These are phyloP conservation scores for Fistularia tabacaria DNA, from an alignment of 2,797 vertebrate species.

Conservation along the genomic window DNA sequence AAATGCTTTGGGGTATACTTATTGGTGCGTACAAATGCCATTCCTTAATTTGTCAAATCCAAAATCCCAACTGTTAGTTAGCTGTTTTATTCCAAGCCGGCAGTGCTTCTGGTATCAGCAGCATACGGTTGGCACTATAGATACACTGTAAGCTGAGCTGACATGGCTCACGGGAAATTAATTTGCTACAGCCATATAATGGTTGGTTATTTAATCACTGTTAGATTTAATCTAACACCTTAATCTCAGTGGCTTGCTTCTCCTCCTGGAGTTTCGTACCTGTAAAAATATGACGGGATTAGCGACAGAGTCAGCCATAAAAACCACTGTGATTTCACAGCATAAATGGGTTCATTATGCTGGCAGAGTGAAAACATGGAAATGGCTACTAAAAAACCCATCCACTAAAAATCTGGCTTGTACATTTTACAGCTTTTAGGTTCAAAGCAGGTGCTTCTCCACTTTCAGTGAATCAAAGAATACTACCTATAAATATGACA, in stretches of 20 bases:
- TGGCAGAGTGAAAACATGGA: slow-evolving; percentile 44
- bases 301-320: slow-evolving; percentile 15
- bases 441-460: slow-evolving; percentile 47
- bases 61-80: slow-evolving; percentile 5
- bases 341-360: slow-evolving; percentile 26
- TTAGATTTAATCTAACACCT: slow-evolving; percentile 63
- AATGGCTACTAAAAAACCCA: slow-evolving; percentile 33
- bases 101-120: slow-evolving; percentile 35
- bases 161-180: slow-evolving; percentile 64
- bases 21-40: background rate
- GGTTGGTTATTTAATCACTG: slow-evolving; percentile 64
- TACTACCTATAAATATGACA: slow-evolving; percentile 22
- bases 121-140: slow-evolving; percentile 30
- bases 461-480: slow-evolving; percentile 33
- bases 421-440: slow-evolving; percentile 48
- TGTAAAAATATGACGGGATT: slow-evolving; percentile 42
- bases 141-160: slow-evolving; percentile 40
- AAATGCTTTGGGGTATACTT: slow-evolving; percentile 4
- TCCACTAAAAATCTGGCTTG: slow-evolving; percentile 36
- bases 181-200: slow-evolving; percentile 63
- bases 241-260: slow-evolving; percentile 43
- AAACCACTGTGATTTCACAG: slow-evolving; percentile 11
- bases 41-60: background rate
- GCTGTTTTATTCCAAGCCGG: slow-evolving; percentile 12
- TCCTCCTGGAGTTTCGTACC: slow-evolving; percentile 39